Evolutionary conservation across 2,888 invertebrate genomes (phyloP), one percentile per base, ranked within the genome.

Genomic region (Agriopis leucophaearia): DNA sequence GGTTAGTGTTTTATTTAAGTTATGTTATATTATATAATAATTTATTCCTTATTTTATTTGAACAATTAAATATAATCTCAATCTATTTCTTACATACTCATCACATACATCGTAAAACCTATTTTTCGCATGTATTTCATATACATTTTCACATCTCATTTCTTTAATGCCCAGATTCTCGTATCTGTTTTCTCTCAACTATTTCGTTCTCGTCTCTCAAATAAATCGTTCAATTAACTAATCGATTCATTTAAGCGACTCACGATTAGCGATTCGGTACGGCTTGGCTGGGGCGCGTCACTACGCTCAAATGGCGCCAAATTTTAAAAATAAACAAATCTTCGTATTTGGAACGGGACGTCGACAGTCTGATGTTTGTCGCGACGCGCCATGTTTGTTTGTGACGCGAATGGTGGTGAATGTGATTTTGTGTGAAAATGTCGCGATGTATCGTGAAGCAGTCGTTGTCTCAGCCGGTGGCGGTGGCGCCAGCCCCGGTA

Each of bases 281-380:
- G 74, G 77, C 81, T 82, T 78, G 82, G 81, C 86, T 87, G 87
- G 85, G 83, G 82, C 81, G 77, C 87, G 85, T 88, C 86, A 86
- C 86, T 76, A 78, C 76, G 81, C 78, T 84, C 86, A 89, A 83
- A 86, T 89, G 88, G 90, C 92, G 91, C 91, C 92, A 92, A 92
- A 91, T 86, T 89, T 92, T 93, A 94, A 94, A 92, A 93, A 92
- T 92, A 93, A 92, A 87, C 91, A 90, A 91, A 69, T 87, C 88
- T 80, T 90, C 93, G 89, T 85, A 89, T 90, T 94, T 91, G 88
- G 92, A 93, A 91, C 90, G 81, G 74, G 81, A 73, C 91, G 27
- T 27, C 27, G 91, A 88, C 91, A 92, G 93, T 93, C 92, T 83
- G 76, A 88, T 92, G 92, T 93, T 93, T 90, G 88, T 87, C 84